phyloP scores from a whole-genome alignment of 2,113 vertebrate genomes.

The human region DNA sequence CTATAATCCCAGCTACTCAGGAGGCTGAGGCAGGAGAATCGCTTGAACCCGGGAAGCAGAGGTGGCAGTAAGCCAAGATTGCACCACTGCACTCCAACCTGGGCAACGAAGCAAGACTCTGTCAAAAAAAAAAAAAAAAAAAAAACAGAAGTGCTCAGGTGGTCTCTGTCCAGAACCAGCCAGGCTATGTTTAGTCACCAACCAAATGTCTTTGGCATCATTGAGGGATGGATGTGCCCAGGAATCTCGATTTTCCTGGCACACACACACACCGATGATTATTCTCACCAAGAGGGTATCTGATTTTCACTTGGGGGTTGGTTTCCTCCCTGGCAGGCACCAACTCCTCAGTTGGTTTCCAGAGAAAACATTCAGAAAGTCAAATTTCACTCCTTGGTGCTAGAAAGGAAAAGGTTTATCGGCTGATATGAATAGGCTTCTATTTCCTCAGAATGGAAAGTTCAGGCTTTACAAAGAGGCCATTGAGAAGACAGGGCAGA shows the following conservation, averaged over 20 bases:
- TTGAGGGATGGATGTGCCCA: background rate
- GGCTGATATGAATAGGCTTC: background rate
- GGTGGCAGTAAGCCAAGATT: no score
- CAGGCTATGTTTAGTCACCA: background rate
- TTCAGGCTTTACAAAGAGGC: background rate
- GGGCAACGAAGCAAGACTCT: no score
- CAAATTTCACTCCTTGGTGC: background rate
- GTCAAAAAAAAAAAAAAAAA: no score
- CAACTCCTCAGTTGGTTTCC: background rate
- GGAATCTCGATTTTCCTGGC: background rate
- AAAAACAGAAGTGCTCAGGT: background rate
- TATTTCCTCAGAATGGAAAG: background rate
- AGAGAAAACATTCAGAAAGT: constrained; percentile 56
- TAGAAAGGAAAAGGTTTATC: background rate
- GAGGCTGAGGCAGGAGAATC: no score
- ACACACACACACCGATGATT: background rate
- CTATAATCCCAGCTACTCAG: no score
- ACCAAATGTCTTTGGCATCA: background rate
- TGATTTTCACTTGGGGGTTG: background rate
- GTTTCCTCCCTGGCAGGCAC: constrained; percentile 40
- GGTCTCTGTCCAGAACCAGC: background rate
- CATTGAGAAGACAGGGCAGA: background rate
- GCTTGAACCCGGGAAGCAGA: no score
- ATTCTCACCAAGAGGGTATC: constrained; percentile 9
- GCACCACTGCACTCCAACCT: no score